Conservation (phyloP, 2,888 invertebrate genomes). For the Iselma pallidipennis region DNA sequence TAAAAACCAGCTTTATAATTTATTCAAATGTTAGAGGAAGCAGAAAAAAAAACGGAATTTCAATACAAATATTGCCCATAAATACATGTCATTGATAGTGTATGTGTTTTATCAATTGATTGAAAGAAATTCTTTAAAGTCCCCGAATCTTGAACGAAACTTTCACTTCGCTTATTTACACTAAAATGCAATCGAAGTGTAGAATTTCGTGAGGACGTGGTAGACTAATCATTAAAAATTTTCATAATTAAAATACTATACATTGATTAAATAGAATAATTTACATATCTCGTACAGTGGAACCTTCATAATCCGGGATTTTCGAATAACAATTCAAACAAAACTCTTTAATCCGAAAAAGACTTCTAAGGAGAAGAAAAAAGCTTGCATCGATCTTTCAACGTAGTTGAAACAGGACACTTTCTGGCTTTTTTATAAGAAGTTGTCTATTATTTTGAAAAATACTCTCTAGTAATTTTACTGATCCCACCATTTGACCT, state of each 20-base stretch:
- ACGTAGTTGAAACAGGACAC: too few species aligned
- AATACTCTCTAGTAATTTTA: too few species aligned
- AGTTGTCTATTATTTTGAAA: too few species aligned
- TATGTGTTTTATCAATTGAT: not conserved
- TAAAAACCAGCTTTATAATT: not conserved
- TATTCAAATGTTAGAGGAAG: not conserved
- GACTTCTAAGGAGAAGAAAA: too few species aligned
- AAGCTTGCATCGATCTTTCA: too few species aligned
- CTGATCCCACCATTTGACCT: too few species aligned
- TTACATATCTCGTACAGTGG: too few species aligned
- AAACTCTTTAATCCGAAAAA: too few species aligned
- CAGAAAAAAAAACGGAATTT: not conserved
- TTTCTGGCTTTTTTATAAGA: too few species aligned
- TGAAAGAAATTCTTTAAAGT: not conserved
- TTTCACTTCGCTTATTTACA: not conserved
- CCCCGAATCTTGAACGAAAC: not conserved
- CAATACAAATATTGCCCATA: not conserved
- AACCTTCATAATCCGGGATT: too few species aligned
- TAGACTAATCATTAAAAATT: constrained; percentile 1
- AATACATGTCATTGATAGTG: not conserved
- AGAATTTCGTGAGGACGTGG: constrained; percentile 1
- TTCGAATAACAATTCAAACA: too few species aligned
- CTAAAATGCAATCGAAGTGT: constrained; percentile 2
- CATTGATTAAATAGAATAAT: not conserved
- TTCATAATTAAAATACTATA: constrained; percentile 4